phyloP scores from a whole-genome alignment of 2,888 invertebrate species.

The Flexamia atlantica region DNA sequence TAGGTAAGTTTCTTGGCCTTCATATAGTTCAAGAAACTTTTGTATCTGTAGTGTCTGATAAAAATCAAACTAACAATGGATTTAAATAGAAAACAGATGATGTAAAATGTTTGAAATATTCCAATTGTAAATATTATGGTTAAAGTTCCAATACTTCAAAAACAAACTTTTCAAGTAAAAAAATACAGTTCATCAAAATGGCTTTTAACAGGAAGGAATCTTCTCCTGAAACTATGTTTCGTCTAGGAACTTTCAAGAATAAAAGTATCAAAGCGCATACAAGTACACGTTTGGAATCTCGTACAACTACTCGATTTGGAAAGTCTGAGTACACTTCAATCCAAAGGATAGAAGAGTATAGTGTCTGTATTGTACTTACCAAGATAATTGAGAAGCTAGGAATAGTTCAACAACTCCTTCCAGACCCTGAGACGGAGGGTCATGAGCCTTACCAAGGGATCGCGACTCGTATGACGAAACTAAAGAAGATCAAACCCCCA shows the following conservation, averaged over 20 bases:
- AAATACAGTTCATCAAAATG: no score
- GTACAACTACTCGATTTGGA: background rate
- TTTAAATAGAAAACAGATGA: background rate
- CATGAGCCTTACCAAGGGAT: constrained; percentile 1
- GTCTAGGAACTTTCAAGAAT: no score
- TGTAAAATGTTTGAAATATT: background rate
- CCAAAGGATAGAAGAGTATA: background rate
- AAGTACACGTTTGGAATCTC: background rate
- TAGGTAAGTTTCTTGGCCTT: no score
- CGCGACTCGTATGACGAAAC: background rate
- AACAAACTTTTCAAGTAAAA: no score
- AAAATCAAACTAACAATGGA: no score
- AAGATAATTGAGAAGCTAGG: background rate
- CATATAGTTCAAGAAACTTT: no score
- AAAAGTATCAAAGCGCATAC: background rate
- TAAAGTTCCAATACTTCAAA: no score
- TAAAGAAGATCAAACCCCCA: constrained; percentile 15
- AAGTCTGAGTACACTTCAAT: background rate
- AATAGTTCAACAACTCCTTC: constrained; percentile 4
- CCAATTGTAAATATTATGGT: no score
- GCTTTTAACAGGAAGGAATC: no score
- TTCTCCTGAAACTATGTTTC: no score
- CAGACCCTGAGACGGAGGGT: background rate
- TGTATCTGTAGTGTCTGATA: no score
- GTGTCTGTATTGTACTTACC: background rate